phyloP scores from a whole-genome alignment of 1,140 invertebrate genomes.

The Diachasma alloeum region DNA sequence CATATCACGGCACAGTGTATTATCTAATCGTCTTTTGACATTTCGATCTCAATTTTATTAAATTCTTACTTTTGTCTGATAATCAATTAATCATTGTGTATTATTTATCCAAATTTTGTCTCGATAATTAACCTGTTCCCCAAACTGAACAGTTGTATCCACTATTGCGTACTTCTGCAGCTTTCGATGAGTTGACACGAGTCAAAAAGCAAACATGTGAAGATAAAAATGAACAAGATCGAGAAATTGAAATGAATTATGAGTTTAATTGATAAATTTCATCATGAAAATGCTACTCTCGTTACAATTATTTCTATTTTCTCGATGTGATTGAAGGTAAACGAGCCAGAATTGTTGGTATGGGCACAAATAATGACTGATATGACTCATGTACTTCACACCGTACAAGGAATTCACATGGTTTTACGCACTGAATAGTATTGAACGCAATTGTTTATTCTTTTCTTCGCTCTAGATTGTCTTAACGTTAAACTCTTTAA shows the following conservation, averaged over 20 bases:
- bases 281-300: neutral
- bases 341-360: neutral
- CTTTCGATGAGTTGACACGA: neutral
- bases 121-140: neutral
- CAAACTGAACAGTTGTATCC: neutral
- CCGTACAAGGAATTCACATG: neutral
- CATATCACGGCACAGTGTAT: neutral
- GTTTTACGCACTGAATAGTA: slow-evolving; percentile 15
- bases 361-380: slow-evolving; percentile 3
- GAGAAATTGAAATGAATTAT: neutral
- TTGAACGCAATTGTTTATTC: neutral
- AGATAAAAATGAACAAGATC: neutral
- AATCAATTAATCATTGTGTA: neutral
- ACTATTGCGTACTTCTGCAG: neutral
- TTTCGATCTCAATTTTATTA: neutral
- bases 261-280: neutral
- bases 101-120: neutral
- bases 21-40: slow-evolving; percentile 2
- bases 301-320: neutral
- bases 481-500: neutral
- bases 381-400: neutral
- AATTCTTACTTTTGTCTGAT: neutral
- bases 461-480: neutral
- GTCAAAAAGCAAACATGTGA: neutral
- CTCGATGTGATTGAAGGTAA: neutral